Conservation (phyloP, 2,113 vertebrate genomes). For the Phrynosoma blainvillii region DNA sequence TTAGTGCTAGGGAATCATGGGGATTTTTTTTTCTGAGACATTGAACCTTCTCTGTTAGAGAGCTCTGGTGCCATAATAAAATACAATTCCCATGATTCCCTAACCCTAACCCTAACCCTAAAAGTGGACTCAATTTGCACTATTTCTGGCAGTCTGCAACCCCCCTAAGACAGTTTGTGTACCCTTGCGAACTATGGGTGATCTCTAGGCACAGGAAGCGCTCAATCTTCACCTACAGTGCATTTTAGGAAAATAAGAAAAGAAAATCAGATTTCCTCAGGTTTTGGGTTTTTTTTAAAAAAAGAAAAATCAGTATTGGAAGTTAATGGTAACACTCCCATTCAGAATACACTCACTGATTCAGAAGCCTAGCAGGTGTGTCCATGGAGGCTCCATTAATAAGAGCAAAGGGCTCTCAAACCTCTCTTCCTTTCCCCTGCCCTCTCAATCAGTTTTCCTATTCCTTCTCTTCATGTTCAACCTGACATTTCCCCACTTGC, state of each 20-base stretch:
- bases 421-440: neutral
- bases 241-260: accelerated
- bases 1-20: too few relatives aligned
- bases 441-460: constrained; percentile 6
- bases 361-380: neutral
- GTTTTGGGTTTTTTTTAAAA: neutral
- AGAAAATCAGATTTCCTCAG: accelerated
- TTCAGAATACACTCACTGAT: neutral
- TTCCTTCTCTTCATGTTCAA: accelerated
- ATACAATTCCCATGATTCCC: too few relatives aligned
- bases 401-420: neutral
- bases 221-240: neutral
- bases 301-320: accelerated
- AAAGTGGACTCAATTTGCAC: too few relatives aligned
- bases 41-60: too few relatives aligned
- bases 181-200: neutral
- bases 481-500: neutral
- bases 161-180: neutral
- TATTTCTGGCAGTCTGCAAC: too few relatives aligned
- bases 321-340: neutral
- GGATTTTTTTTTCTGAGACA: too few relatives aligned
- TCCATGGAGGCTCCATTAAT: neutral
- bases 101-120: too few relatives aligned
- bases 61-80: too few relatives aligned
- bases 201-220: neutral